Evolutionary conservation across 2,113 vertebrate genomes (phyloP), one percentile per base, ranked within the genome.

Genomic region (Helogale parvula): DNA sequence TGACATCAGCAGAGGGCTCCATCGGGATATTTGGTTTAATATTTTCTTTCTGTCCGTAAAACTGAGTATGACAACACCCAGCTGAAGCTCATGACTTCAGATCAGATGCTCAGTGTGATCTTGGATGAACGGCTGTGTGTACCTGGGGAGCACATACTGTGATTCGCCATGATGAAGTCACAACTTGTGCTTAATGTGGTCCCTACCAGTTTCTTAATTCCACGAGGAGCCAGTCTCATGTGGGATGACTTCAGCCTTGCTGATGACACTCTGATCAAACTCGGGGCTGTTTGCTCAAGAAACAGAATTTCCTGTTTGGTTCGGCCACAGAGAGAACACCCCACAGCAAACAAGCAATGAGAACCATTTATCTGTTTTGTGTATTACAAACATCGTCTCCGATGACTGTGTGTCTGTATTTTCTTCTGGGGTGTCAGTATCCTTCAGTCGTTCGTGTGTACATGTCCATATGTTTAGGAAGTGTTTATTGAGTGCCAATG

Each of bases 201-300:
- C 96, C 76, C 96, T 98, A 97, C 97, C 86, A 90, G 97, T 94
- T 96, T 97, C 77, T 13, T 60, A 96, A 97, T 63, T 97, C 98
- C 97, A 77, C 88, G 57, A 94, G 98, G 96, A 94, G 29, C 84
- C 93, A 35, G 5, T 96, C 63, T 95, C 98, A 35, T 97, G 98
- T 97, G 96, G 45, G 82, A 69, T 94, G 96, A 96, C 81, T 25
- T 76, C 3, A 1, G 16, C 15, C 13, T 80, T 10, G 33, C 47
- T 90, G 90, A 96, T 97, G 86, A 93, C 68, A 80, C 84, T 95
- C 79, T 86, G 82, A 91, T 86, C 38, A 7, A 35, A 52, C 14
- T 11, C 0, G 13, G 38, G 31, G 65, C 31, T 92, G 35, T 94
- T 98, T 96, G 94, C 97, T 98, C 89, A 47, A 97, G 95, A 77